phyloP scores from a whole-genome alignment of 2,113 vertebrate genomes.

The Fregata magnificens region DNA sequence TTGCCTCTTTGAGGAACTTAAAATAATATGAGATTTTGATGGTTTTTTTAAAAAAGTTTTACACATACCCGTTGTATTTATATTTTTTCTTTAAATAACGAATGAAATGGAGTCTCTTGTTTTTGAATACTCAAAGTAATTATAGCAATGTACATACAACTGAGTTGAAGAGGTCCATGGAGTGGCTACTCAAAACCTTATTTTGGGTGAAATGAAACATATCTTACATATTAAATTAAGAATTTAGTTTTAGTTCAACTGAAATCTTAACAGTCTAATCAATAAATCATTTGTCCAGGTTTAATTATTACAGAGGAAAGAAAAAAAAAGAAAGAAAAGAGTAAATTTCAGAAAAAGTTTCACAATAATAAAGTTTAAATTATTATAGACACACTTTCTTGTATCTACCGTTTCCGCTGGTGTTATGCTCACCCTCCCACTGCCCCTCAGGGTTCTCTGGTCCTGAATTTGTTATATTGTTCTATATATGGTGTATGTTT shows the following conservation, averaged over 20 bases:
- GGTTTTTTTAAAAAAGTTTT: background rate
- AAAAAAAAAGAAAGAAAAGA: background rate
- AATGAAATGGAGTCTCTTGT: background rate
- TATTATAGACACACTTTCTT: background rate
- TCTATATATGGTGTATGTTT: background rate
- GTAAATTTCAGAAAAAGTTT: background rate
- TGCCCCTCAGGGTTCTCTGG: background rate
- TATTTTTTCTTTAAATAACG: background rate
- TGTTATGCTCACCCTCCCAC: background rate
- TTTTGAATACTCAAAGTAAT: background rate
- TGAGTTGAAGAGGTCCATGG: background rate
- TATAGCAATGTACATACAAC: accelerated
- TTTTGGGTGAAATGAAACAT: background rate
- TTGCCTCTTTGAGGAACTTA: background rate
- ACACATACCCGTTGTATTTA: background rate
- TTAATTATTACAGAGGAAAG: background rate
- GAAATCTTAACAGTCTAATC: background rate
- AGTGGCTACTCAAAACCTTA: background rate
- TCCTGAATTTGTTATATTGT: background rate
- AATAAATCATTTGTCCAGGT: background rate
- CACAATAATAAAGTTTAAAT: background rate
- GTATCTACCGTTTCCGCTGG: background rate
- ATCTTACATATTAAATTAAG: background rate
- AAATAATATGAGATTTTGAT: background rate
- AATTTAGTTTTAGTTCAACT: background rate